Evolutionary conservation across 2,113 vertebrate genomes (phyloP).

Genomic region (Arizona elegans): DNA sequence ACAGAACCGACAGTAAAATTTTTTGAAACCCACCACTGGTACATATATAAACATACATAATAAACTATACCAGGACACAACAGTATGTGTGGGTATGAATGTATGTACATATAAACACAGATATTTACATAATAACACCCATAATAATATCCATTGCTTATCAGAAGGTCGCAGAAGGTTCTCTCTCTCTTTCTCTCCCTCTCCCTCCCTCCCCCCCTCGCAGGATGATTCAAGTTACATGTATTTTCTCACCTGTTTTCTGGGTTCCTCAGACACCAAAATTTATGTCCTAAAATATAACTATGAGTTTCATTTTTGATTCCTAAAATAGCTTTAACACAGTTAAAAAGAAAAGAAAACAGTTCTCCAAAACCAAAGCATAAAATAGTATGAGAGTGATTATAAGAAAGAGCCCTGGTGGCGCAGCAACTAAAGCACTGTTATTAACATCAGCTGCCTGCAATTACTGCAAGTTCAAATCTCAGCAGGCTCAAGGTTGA

Average conservation of each 20-base stretch:
- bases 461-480: too few relatives aligned
- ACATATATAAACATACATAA: not conserved
- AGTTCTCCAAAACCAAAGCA: not conserved
- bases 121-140: not conserved
- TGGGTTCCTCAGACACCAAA: not conserved
- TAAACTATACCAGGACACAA: not conserved
- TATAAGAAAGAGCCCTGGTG: too few relatives aligned
- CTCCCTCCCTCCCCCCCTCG: not conserved
- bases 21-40: too few relatives aligned
- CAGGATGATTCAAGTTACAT: not conserved
- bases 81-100: not conserved
- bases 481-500: too few relatives aligned
- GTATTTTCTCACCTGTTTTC: not conserved
- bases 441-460: too few relatives aligned
- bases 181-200: too few relatives aligned
- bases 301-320: not conserved
- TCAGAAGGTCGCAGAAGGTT: not conserved
- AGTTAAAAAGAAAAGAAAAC: not conserved
- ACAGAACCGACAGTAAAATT: too few relatives aligned
- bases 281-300: not conserved
- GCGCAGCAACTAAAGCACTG: too few relatives aligned
- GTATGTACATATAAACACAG: not conserved
- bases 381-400: not conserved
- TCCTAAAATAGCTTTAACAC: conserved; percentile 17
- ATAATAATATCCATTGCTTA: not conserved